Conservation (phyloP, 1,140 invertebrate species). For the Microplitis demolitor region DNA sequence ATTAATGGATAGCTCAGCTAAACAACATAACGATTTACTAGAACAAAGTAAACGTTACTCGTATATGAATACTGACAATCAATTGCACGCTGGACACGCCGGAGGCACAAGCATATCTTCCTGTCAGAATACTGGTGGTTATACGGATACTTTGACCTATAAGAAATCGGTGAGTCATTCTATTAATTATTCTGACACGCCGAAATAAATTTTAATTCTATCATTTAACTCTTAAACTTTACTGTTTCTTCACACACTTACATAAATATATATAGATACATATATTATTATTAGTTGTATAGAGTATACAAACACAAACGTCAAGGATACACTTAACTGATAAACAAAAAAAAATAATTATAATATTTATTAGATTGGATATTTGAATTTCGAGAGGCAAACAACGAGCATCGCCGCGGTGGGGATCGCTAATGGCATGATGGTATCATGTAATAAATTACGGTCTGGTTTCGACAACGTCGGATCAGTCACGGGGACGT, state of each 20-base stretch:
- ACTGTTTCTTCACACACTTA: not conserved
- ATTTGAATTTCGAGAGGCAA: constrained; percentile 59
- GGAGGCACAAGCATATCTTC: constrained; percentile 56
- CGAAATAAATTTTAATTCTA: constrained; percentile 11
- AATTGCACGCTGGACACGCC: constrained; percentile 53
- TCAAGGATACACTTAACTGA: not conserved
- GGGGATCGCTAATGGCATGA: constrained; percentile 83
- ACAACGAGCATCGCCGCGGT: constrained; percentile 72
- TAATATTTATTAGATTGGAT: constrained; percentile 46
- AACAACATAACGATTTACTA: constrained; percentile 50
- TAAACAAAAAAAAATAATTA: constrained; percentile 7
- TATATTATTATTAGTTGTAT: no score
- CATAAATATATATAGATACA: no score
- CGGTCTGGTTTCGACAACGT: constrained; percentile 75
- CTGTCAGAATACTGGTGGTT: constrained; percentile 54
- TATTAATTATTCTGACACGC: constrained; percentile 15
- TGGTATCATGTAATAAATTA: constrained; percentile 81
- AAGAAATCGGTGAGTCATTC: constrained; percentile 52
- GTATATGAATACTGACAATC: constrained; percentile 56
- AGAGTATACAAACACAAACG: no score
- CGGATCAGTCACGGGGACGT: constrained; percentile 80
- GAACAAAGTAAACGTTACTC: constrained; percentile 57
- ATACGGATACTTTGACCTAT: constrained; percentile 59
- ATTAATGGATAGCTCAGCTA: constrained; percentile 53
- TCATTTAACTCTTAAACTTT: not conserved